These are phyloP conservation scores for Sycon ciliatum DNA, from an alignment of 37 sponge, comb jelly and placozoan species.

Conservation along the genomic window DNA sequence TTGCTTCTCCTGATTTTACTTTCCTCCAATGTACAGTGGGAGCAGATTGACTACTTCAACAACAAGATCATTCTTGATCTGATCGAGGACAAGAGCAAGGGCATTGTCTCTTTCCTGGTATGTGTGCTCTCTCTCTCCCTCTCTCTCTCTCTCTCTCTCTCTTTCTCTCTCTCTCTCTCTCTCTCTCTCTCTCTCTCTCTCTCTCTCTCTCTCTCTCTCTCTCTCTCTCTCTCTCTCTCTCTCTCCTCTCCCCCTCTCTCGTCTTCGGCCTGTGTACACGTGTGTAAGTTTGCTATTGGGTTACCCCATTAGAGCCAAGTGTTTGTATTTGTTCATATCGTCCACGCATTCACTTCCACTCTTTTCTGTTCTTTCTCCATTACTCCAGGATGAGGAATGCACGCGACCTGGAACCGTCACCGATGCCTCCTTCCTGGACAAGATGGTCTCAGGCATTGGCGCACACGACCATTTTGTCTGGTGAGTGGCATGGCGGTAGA, in stretches of 20 bases:
- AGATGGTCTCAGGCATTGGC: slow-evolving; percentile 40
- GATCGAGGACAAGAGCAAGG: slow-evolving; percentile 70
- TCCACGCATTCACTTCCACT: neutral
- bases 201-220: neutral
- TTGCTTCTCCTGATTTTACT: no score
- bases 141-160: neutral
- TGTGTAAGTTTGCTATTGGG: no score
- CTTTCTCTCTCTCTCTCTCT: neutral
- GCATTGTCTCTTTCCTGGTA: slow-evolving; percentile 59
- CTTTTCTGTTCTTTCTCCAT: neutral
- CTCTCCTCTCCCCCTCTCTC: no score
- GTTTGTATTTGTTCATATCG: neutral
- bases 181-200: neutral
- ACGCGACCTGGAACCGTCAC: slow-evolving; percentile 61
- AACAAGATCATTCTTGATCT: slow-evolving; percentile 76
- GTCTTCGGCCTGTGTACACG: no score
- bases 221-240: no score
- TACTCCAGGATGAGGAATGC: slow-evolving; percentile 62
- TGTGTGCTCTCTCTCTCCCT: neutral
- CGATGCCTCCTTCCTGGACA: slow-evolving; percentile 55
- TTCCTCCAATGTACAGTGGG: no score
- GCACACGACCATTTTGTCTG: slow-evolving; percentile 52
- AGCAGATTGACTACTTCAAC: slow-evolving; percentile 71
- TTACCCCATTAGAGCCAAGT: neutral
- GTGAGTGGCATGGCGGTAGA: no score